Conservation (phyloP, 2,797 vertebrate species). For the Ataeniobius toweri region DNA sequence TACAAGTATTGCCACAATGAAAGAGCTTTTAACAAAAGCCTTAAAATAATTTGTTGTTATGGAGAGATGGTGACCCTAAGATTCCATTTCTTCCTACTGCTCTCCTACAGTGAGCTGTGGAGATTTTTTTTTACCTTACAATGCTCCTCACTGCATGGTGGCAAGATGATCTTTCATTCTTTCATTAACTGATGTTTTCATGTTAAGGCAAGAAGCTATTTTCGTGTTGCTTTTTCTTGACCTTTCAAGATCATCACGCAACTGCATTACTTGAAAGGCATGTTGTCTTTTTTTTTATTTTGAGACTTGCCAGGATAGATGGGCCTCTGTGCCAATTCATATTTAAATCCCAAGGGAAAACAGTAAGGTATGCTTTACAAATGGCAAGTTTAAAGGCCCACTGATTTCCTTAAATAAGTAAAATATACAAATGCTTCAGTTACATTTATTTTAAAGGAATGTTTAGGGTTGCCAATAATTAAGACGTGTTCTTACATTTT, state of each 20-base stretch:
- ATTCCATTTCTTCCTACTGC: not conserved
- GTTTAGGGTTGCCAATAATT: too few species aligned
- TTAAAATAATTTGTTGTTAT: not conserved
- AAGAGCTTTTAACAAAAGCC: not conserved
- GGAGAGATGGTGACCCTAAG: not conserved
- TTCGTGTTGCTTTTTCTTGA: not conserved
- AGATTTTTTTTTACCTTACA: not conserved
- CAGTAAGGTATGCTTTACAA: not conserved
- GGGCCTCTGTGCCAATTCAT: not conserved
- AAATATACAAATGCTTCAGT: not conserved
- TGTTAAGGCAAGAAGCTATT: not conserved
- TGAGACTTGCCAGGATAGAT: not conserved
- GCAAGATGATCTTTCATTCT: not conserved
- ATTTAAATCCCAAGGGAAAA: not conserved
- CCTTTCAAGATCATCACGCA: not conserved
- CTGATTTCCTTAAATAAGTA: not conserved
- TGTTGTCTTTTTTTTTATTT: not conserved
- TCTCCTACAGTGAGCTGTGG: not conserved
- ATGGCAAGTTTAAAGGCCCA: not conserved
- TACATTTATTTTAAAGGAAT: too few species aligned
- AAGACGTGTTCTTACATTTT: too few species aligned
- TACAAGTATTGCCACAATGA: not conserved
- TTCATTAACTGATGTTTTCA: not conserved
- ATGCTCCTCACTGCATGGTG: not conserved
- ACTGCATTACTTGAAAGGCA: not conserved